Evolutionary conservation across 2,797 vertebrate species (phyloP), one percentile per base, ranked within the genome.

Genomic region (Danio aesculapii): DNA sequence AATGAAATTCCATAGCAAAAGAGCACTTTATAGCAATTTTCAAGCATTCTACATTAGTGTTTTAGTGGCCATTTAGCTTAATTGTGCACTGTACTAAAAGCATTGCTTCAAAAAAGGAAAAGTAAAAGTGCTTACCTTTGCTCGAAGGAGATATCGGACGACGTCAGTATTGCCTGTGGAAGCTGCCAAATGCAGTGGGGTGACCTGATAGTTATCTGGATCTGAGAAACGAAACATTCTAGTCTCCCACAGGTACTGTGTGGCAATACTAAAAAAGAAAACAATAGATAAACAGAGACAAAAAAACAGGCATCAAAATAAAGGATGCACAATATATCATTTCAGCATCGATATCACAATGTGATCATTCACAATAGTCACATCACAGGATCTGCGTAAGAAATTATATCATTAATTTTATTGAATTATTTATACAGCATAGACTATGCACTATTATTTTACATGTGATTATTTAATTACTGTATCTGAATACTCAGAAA

Each of bases 231-330:
- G 81, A 84, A 95, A 95, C 92, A 92, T 91, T 19, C 90, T 92
- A 0, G 93, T 93, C 88, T 96, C 95, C 91, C 92, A 93, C 73
- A 95, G 86, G 87, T 92, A 96, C 71, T 95, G 94, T 55, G 94
- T 89, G n/a, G 94, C 91, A 78, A 93, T 82, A 78, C 95, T 92
- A 83, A 61, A 10, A 13, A 59, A 46, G 12, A 59, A 46, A 13
- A 19, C 3, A 14, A 44, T 8, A 8, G 4, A 21, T 17, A 46
- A 46, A 50, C 21, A 59, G 10, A 75, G 9, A 43, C 21, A 82
- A 17, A 13, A 57, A n/a, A 41, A 62, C 21, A 8, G 30, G 3
- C 1, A 30, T 30, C 30, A 30, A 30, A 30, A 30, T 30, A 1
- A 30, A 3, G 30, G 30, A 1, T 30, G 30, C 30, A 30, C 30